These are phyloP conservation scores for Parnassius mnemosyne DNA, from an alignment of 2,888 invertebrate species.

Conservation along the genomic window DNA sequence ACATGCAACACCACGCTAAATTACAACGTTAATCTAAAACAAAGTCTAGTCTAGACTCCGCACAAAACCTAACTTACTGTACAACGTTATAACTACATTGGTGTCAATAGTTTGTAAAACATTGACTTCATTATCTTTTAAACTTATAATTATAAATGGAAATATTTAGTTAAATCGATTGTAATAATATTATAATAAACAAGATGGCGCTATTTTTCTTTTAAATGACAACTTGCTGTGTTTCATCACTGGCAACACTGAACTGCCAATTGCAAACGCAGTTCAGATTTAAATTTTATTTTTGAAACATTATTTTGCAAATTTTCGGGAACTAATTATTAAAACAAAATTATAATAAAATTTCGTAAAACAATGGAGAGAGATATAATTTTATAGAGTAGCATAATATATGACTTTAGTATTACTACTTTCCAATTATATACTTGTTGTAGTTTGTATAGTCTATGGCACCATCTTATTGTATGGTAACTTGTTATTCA, in stretches of 20 bases:
- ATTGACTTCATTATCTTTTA: conserved; percentile 26
- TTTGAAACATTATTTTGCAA: not conserved
- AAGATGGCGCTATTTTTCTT: conserved; percentile 35
- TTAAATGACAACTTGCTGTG: conserved; percentile 7
- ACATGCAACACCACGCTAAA: conserved; percentile 37
- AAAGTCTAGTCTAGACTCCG: conserved; percentile 31
- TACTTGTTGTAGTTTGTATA: conserved; percentile 15
- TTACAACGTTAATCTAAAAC: conserved; percentile 33
- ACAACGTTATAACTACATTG: conserved; percentile 36
- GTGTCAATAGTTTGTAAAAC: conserved; percentile 24
- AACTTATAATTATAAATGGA: conserved; percentile 27
- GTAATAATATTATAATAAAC: conserved; percentile 23
- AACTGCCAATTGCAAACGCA: conserved; percentile 1
- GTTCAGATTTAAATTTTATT: conserved; percentile 10
- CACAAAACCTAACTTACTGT: conserved; percentile 43
- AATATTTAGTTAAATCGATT: conserved; percentile 23
- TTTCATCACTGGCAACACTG: conserved; percentile 25
- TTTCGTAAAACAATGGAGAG: no score
- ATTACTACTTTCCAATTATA: not conserved
- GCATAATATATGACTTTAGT: not conserved
- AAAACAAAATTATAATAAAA: no score
- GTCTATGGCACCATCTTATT: conserved; percentile 61
- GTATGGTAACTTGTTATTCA: conserved; percentile 74
- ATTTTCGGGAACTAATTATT: no score
- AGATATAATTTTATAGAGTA: no score